These are phyloP conservation scores for Clupea harengus DNA, from an alignment of 2,113 vertebrate genomes.

Conservation along the genomic window DNA sequence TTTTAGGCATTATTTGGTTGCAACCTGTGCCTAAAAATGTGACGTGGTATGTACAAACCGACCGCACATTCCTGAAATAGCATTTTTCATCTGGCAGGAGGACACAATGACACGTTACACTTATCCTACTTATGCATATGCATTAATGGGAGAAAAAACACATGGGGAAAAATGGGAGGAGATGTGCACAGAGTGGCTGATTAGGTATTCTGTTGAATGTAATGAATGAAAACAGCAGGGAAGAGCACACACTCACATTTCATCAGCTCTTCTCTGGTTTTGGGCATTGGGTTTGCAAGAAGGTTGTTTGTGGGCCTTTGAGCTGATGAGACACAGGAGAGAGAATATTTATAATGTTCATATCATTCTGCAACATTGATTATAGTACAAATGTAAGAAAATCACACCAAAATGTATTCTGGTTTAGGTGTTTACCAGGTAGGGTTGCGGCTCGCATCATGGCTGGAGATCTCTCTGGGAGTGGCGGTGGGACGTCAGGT, in stretches of 20 bases:
- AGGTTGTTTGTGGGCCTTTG: constrained; percentile 18
- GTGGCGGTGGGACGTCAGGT: not conserved
- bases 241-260: constrained; percentile 66
- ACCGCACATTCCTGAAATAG: no score
- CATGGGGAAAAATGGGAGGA: no score
- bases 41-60: no score
- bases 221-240: no score
- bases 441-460: not conserved
- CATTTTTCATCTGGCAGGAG: no score
- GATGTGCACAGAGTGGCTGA: no score
- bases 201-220: no score
- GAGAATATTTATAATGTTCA: not conserved
- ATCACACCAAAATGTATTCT: not conserved
- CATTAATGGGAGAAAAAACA: no score
- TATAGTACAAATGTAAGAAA: not conserved
- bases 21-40: no score
- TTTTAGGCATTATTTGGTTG: no score
- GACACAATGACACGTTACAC: no score
- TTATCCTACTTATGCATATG: no score
- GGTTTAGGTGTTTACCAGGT: not conserved
- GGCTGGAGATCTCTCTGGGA: not conserved
- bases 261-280: constrained; percentile 67
- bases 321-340: constrained; percentile 12
- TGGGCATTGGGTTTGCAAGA: constrained; percentile 53
- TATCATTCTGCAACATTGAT: not conserved